Percentiles rank a stretch among this genome's conserved stretches.
These are phyloP conservation scores for Hoplias malabaricus DNA, from an alignment of 2,113 vertebrate genomes.

Conservation along the genomic window DNA sequence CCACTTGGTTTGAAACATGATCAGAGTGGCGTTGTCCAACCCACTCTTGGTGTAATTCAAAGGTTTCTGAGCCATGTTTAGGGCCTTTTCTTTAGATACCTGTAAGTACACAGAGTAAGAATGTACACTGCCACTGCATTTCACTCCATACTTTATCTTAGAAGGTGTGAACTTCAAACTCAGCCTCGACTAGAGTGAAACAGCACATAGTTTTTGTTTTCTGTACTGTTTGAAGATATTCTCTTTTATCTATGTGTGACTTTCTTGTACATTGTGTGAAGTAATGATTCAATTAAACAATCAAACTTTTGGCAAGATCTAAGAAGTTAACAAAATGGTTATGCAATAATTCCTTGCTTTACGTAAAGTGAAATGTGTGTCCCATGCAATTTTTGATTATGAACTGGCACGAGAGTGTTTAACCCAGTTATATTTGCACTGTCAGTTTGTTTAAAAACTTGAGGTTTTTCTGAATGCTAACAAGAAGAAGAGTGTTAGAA, in stretches of 20 bases:
- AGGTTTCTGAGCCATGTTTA: constrained; percentile 59
- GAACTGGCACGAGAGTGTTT: too few relatives aligned
- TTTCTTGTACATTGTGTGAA: not conserved
- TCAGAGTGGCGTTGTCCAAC: constrained; percentile 78
- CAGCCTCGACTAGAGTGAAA: not conserved
- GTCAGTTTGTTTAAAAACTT: not conserved
- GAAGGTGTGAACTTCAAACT: not conserved
- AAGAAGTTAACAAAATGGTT: not conserved
- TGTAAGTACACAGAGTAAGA: not conserved
- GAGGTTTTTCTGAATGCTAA: not conserved
- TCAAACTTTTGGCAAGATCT: not conserved
- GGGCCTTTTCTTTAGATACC: not conserved
- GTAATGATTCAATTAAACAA: not conserved
- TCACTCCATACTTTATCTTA: not conserved
- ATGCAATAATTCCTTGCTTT: not conserved
- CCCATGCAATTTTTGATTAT: too few relatives aligned
- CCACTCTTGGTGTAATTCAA: constrained; percentile 14
- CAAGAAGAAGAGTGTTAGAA: not conserved
- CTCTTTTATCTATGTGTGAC: not conserved
- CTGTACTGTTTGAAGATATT: not conserved
- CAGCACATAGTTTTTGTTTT: not conserved
- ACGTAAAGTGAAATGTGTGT: not conserved
- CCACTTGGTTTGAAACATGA: constrained; percentile 70
- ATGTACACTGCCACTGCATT: not conserved
- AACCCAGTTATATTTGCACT: too few relatives aligned